A percentile compares a stretch with the other conserved stretches of the same genome.
Evolutionary conservation across 37 sponge, comb jelly and placozoan species (phyloP).

Genomic region (Tethya wilhelma): DNA sequence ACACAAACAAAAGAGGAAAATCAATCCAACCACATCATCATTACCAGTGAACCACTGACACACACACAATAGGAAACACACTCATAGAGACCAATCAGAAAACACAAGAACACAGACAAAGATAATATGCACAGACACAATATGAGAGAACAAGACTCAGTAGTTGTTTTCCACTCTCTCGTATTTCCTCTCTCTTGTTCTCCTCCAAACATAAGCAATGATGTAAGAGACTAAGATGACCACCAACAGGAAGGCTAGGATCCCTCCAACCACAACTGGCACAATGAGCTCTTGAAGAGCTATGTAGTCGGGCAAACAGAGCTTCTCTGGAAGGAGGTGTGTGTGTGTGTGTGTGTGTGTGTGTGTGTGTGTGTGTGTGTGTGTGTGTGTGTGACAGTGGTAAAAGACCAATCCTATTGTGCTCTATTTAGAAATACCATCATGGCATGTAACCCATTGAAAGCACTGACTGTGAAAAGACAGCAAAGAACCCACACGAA

Average conservation of each 20-base stretch:
- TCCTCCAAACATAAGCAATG: constrained; percentile 35
- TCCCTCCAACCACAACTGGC: constrained; percentile 70
- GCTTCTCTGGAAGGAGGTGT: constrained; percentile 18
- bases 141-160: too few relatives aligned
- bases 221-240: constrained; percentile 56
- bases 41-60: too few relatives aligned
- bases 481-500: too few relatives aligned
- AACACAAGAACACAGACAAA: too few relatives aligned
- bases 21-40: too few relatives aligned
- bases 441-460: too few relatives aligned
- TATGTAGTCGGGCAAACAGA: constrained; percentile 60
- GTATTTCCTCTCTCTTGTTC: constrained; percentile 28
- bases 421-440: not conserved
- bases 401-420: not conserved
- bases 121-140: too few relatives aligned
- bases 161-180: too few relatives aligned
- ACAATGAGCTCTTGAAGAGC: constrained; percentile 56
- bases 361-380: not conserved
- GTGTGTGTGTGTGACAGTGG: not conserved
- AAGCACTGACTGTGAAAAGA: too few relatives aligned
- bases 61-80: too few relatives aligned
- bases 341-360: not conserved
- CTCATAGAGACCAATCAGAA: too few relatives aligned
- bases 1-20: too few relatives aligned
- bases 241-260: constrained; percentile 55